phyloP scores from a whole-genome alignment of 2,888 invertebrate species.

The Oasisia sp. region DNA sequence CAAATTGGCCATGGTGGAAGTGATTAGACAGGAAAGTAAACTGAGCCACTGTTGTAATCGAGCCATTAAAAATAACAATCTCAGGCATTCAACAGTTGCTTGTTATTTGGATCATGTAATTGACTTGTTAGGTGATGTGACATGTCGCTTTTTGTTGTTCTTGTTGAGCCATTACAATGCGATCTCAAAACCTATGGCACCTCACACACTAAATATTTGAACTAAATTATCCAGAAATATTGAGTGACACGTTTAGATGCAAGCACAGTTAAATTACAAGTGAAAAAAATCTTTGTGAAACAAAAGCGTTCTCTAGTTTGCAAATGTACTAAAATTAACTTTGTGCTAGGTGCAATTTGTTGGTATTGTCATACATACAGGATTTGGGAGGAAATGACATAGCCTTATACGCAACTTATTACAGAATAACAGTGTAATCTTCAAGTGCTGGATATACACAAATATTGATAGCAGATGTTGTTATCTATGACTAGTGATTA shows the following conservation, averaged over 20 bases:
- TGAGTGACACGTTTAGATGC: too few relatives aligned
- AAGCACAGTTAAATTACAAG: neutral
- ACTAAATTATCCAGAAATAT: neutral
- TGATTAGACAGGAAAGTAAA: neutral
- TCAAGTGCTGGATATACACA: too few relatives aligned
- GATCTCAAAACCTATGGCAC: neutral
- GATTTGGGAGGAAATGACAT: too few relatives aligned
- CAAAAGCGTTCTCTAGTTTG: too few relatives aligned
- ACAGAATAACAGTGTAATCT: too few relatives aligned
- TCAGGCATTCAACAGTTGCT: neutral
- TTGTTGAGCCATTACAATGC: neutral
- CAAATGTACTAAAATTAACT: too few relatives aligned
- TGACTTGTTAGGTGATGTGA: neutral
- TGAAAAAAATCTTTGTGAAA: neutral
- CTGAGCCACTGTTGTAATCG: neutral
- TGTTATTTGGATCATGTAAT: neutral
- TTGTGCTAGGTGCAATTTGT: too few relatives aligned
- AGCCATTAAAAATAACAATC: neutral
- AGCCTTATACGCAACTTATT: too few relatives aligned
- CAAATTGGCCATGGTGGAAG: neutral
- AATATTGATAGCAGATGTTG: too few relatives aligned
- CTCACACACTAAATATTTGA: neutral
- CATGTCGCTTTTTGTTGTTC: neutral
- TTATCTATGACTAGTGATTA: too few relatives aligned
- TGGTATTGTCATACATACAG: too few relatives aligned